Evolutionary conservation across 2,113 vertebrate species (phyloP), one percentile per base, ranked within the genome.

Genomic region (Scolopax mira): DNA sequence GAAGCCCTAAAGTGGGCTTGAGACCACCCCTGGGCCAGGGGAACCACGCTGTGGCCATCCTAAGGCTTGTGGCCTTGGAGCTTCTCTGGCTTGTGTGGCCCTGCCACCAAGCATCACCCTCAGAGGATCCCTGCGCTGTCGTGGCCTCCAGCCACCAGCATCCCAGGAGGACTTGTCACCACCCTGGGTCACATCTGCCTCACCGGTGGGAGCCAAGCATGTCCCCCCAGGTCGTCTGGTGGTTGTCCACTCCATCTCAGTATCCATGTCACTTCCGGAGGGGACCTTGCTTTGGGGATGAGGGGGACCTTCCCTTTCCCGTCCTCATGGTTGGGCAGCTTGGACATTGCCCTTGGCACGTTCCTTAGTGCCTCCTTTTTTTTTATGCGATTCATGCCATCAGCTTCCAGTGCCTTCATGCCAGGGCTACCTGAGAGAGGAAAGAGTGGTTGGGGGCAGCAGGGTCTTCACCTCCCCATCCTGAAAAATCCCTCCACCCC

Each of bases 61-160:
- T 88, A n/a, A n/a, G 98, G 98, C 78, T 97, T 94, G 46, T 97
- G 98, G 94, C 98, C 98, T 27, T 97, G 95, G 28, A 98, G 93
- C 88, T 98, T 97, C 97, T 98, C 98, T 28, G 98, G 97, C 92
- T 98, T 98, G 89, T 98, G 98, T 71, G 97, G 98, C 98, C 98
- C 98, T 98, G 94, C 98, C 98, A 18, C 99, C 97, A 55, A 98
- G 98, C 72, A 98, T 92, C 0, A 97, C 98, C 92, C 98, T 98
- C 2, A 97, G 93, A 12, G 98, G 98, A 72, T 98, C 97, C 18
- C 86, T 67, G 88, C 96, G 84, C 41, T 93, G 94, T 71, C 97
- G 5, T 98, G 97, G 31, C 89, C 27, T 98, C 98, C 37, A 84
- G 95, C 86, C 98, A 98, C 98, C 98, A 98, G 25, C 48, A n/a